Base-by-base conservation (phyloP, 92 coral and sea anemone genomes). In the Nematostella vectensis region DNA sequence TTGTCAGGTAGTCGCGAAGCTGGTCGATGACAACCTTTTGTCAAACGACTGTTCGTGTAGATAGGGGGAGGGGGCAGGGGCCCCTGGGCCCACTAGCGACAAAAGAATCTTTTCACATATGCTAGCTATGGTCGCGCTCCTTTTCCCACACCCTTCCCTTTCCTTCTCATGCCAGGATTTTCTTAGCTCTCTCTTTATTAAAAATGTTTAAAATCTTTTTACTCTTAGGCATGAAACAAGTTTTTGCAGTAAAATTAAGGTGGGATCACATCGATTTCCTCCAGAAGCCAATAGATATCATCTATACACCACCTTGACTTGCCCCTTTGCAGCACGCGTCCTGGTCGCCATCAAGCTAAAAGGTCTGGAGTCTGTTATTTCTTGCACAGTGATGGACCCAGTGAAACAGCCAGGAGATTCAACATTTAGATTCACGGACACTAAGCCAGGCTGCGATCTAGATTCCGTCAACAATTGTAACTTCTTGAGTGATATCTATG, bases 311-410 rank as follows among this genome's bases (percentile, higher is more conserved):
- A 71, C 87, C 2, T 53, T 88, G n/a, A 89, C 88, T 20, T 88
- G 96, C 57, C 96, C 96, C 0, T 88, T 88, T 88, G 96, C 96
- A 1, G 71, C 67, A 22, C 81, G 96, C 15, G 73, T 87, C 2
- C 39, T 88, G 24, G 45, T 75, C 21, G 79, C 55, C 12, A 72
- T 89, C 21, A 78, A 83, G 53, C 81, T 88, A 3, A 88, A 88
- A 60, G 93, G 93, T 6, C 64, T 88, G 15, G 96, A 83, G 50
- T 50, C 78, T 31, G 81, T 51, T 6, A 78, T 88, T 24, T 78
- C 83, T 18, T 65, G 55, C 65, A 67, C 75, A 6, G 93, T 88
- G 1, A 83, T 88, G 11, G 96, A 88, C 52, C 76, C 85, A 83
- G 47, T 88, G 36, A 48, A 80, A 47, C 63, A 45, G 51, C 51